Base-by-base conservation (phyloP, 2,797 vertebrate genomes). In the Epinephelus awoara region DNA sequence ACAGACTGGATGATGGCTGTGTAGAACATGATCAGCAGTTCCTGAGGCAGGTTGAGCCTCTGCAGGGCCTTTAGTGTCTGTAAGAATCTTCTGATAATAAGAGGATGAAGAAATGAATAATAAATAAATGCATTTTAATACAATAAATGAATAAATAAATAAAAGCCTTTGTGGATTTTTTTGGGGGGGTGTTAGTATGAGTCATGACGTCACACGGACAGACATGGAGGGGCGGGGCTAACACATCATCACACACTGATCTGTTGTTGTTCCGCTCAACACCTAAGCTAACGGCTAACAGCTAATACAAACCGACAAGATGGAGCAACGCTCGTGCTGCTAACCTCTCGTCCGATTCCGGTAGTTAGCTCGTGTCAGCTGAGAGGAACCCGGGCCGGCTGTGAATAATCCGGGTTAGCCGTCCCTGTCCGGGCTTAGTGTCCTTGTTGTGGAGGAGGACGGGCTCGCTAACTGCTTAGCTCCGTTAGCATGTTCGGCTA, bases 401-500 rank as follows among this genome's bases (percentile, higher is more conserved):
- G 23, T 19, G 44, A 46, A 5, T 46, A 5, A 5, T 14, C 44
- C 44, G 44, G 44, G 44, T 46, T 17, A 17, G 44, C 44, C 9
- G 40, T 14, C 3, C 11, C 44, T 12, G 40, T 14, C 3, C 11
- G 19, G 44, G 40, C 4, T 73, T 34, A 14, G 1, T 47, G 71
- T 38, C 44, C 3, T 23, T 18, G 46, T 23, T 69, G 42, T 61
- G 29, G 57, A 21, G 67, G 69, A 75, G 67, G 72, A 77, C 34
- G 50, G 38, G 56, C 65, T 67, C 57, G 71, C 14, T 54, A 61
- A 52, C 25, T 57, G 25, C 50, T 83, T 54, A 80, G 59, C 77
- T 49, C 17, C 10, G 57, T 82, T 88, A 91, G 85, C 85, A 83
- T 86, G 72, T 63, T 50, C 52, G 23, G 72, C 71, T 82, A 80